Evolutionary conservation across 2,113 vertebrate species (phyloP).

Genomic region (Sturnus vulgaris): DNA sequence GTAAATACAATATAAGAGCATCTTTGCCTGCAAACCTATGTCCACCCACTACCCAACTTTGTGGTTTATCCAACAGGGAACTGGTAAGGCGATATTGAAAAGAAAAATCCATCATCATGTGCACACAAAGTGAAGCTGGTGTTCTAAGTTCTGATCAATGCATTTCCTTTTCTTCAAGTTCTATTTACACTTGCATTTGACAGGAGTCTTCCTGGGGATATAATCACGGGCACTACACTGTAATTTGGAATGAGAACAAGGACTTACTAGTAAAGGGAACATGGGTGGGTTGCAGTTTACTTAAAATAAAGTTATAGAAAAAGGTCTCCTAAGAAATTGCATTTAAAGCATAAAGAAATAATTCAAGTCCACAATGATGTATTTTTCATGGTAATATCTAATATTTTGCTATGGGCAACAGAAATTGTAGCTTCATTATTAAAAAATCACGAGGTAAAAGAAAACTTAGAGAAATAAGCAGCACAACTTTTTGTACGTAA

Average conservation of each 20-base stretch:
- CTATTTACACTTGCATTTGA: neutral
- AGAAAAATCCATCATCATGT: neutral
- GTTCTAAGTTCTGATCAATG: neutral
- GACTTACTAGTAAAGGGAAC: neutral
- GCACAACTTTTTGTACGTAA: neutral
- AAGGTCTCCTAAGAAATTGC: neutral
- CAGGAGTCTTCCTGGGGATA: neutral
- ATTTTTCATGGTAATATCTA: neutral
- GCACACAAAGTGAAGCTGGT: neutral
- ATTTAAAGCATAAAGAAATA: neutral
- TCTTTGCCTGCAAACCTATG: neutral
- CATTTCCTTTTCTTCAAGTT: neutral
- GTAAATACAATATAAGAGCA: neutral
- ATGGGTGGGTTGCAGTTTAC: neutral
- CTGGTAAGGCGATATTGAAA: neutral
- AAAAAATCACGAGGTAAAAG: neutral
- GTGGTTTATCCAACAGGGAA: neutral
- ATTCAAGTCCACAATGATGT: neutral
- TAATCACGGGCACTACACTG: neutral
- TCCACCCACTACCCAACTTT: neutral
- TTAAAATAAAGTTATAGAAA: neutral
- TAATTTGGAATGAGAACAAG: slow-evolving; percentile 13
- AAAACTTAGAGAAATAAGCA: neutral
- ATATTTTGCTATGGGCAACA: neutral
- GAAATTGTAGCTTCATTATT: neutral